These are phyloP conservation scores for Melanophora roralis DNA, from an alignment of 2,888 invertebrate species.

Conservation along the genomic window DNA sequence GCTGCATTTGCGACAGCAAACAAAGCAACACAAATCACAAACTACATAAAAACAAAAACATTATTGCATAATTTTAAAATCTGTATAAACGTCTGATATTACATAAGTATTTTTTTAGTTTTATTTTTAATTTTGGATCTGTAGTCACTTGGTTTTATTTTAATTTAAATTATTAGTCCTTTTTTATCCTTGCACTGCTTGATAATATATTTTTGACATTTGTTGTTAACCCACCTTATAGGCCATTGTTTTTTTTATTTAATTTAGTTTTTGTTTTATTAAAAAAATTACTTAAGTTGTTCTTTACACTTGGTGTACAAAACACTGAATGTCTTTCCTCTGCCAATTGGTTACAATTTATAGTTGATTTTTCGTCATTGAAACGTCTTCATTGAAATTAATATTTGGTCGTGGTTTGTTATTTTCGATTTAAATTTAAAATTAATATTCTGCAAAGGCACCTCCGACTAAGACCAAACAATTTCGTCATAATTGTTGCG, in stretches of 20 bases:
- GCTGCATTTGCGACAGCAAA: conserved; percentile 58
- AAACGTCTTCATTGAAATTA: conserved; percentile 73
- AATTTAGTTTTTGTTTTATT: conserved; percentile 36
- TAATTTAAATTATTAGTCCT: background rate
- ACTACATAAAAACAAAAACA: conserved; percentile 48
- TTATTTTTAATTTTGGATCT: background rate
- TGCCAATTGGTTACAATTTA: conserved; percentile 67
- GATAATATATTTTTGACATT: background rate
- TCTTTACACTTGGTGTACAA: conserved; percentile 64
- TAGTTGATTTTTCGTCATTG: conserved; percentile 71
- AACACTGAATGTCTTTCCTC: conserved; percentile 71
- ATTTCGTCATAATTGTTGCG: conserved; percentile 26
- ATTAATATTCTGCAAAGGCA: conserved; percentile 57
- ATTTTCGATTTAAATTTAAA: conserved; percentile 17
- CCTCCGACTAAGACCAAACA: background rate
- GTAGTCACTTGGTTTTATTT: background rate
- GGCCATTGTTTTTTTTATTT: conserved; percentile 65
- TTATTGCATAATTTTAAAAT: no score
- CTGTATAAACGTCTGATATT: no score
- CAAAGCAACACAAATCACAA: conserved; percentile 58
- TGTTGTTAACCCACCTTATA: conserved; percentile 66
- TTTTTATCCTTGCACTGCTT: no score
- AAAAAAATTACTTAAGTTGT: conserved; percentile 57
- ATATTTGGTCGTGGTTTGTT: conserved; percentile 64
- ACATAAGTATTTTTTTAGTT: no score